phyloP scores from a whole-genome alignment of 1,140 invertebrate species.

The Acyrthosiphon pisum region DNA sequence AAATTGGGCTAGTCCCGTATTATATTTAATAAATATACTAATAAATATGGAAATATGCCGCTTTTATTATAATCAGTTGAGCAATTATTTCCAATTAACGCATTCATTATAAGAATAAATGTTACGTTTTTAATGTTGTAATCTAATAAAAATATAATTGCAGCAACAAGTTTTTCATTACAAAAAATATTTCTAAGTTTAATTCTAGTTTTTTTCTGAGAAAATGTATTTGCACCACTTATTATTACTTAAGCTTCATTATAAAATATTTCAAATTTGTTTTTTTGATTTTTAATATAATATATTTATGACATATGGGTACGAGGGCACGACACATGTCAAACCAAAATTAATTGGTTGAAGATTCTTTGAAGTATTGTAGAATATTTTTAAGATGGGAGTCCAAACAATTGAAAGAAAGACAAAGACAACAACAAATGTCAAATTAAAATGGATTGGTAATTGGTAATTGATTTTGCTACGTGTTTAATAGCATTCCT shows the following conservation, averaged over 20 bases:
- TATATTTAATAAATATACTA: no score
- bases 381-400: not conserved
- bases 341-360: not conserved
- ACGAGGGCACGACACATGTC: not conserved
- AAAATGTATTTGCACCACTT: not conserved
- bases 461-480: not conserved
- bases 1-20: no score
- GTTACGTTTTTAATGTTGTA: no score
- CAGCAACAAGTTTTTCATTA: not conserved
- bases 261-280: not conserved
- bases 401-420: not conserved
- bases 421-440: not conserved
- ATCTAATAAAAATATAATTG: not conserved
- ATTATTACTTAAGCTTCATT: not conserved
- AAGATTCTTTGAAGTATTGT: not conserved
- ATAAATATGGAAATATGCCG: no score
- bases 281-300: not conserved
- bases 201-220: not conserved
- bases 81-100: no score
- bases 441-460: not conserved
- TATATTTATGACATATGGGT: not conserved
- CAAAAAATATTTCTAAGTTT: not conserved
- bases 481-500: not conserved
- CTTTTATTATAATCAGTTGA: not conserved
- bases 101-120: no score